These are phyloP conservation scores for Nephrotoma flavescens DNA, from an alignment of 2,888 invertebrate species.

Conservation along the genomic window DNA sequence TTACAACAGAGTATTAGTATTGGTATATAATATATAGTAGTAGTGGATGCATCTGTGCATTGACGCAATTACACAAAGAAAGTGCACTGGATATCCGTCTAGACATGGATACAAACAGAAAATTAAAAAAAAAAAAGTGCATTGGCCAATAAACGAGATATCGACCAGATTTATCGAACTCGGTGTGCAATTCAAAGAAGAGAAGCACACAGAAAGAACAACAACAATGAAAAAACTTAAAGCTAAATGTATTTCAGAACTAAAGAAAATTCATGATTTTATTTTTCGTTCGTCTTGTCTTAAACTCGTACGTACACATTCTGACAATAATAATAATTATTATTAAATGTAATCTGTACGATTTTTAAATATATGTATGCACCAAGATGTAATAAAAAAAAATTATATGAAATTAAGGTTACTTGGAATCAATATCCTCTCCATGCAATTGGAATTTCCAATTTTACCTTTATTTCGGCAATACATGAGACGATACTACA, in stretches of 20 bases:
- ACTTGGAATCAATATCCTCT: not conserved
- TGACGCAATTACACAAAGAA: constrained; percentile 2
- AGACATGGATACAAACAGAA: constrained; percentile 4
- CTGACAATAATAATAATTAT: not conserved
- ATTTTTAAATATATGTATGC: not conserved
- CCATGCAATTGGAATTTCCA: not conserved
- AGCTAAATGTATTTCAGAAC: not conserved
- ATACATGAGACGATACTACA: not conserved
- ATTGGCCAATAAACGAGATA: constrained; percentile 4
- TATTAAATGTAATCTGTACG: not conserved
- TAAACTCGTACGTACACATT: not conserved
- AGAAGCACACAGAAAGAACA: not conserved
- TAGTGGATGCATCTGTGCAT: constrained; percentile 3
- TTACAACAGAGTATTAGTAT: not conserved
- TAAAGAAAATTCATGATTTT: not conserved
- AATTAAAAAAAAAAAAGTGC: not conserved
- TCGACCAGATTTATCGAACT: constrained; percentile 1
- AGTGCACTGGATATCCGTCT: constrained; percentile 3
- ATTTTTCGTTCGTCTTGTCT: not conserved
- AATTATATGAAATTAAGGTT: not conserved
- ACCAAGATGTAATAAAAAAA: not conserved
- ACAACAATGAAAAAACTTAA: not conserved
- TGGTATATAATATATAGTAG: not conserved
- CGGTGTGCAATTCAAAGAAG: not conserved
- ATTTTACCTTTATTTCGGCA: not conserved